Percentiles rank a stretch among this genome's conserved stretches.
These are phyloP conservation scores for Cheilosia pagana DNA, from an alignment of 2,888 invertebrate species.

Conservation along the genomic window DNA sequence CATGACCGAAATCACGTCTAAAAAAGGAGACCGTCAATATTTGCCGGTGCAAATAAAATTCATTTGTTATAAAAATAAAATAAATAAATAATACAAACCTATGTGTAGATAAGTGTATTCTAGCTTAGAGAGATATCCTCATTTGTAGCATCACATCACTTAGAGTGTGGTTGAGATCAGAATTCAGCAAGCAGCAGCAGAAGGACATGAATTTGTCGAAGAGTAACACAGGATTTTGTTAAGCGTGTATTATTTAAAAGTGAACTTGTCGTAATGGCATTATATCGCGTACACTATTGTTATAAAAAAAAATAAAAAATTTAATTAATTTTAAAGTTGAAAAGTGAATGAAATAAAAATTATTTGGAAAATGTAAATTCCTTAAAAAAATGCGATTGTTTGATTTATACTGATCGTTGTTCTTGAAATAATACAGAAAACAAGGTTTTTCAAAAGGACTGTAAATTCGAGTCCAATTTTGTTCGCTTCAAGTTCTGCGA, in stretches of 20 bases:
- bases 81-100: conserved; percentile 12
- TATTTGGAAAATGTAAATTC: not conserved
- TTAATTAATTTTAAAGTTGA: conserved; percentile 35
- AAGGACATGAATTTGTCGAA: conserved; percentile 17
- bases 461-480: not conserved
- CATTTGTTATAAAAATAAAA: conserved; percentile 26
- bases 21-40: too few species aligned
- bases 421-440: too few species aligned
- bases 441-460: too few species aligned
- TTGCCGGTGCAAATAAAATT: not conserved
- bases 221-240: conserved; percentile 26
- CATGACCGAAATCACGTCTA: not conserved
- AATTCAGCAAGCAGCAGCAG: not conserved
- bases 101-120: conserved; percentile 49
- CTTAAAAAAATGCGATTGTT: too few species aligned
- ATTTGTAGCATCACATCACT: not conserved
- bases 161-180: conserved; percentile 5
- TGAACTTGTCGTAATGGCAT: conserved; percentile 10
- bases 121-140: conserved; percentile 49
- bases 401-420: too few species aligned
- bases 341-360: conserved; percentile 24
- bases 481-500: not conserved
- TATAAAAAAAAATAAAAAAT: conserved; percentile 31
- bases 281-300: conserved; percentile 40
- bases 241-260: conserved; percentile 19